phyloP scores from a whole-genome alignment of 2,113 vertebrate species.

The Eulacestoma nigropectus region DNA sequence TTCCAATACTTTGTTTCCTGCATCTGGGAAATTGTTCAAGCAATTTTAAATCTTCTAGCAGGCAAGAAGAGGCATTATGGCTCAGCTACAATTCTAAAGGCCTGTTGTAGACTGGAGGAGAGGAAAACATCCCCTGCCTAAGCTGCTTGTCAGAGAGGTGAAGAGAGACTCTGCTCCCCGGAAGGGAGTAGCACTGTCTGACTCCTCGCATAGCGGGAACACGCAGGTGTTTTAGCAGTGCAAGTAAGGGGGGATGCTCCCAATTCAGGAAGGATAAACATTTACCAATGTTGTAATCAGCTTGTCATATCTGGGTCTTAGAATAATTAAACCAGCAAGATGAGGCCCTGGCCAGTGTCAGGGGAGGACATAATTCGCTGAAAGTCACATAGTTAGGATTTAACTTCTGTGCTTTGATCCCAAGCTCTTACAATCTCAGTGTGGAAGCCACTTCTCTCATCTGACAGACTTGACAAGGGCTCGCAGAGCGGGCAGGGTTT shows the following conservation, averaged over 20 bases:
- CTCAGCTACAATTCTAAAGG: not conserved
- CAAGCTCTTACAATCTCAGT: not conserved
- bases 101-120: not conserved
- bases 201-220: not conserved
- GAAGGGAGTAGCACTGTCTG: not conserved
- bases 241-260: not conserved
- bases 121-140: not conserved
- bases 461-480: not conserved
- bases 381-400: slow-evolving; percentile 6
- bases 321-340: slow-evolving; percentile 52
- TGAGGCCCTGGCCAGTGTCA: not conserved
- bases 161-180: not conserved
- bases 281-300: not conserved
- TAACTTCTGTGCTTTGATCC: not conserved
- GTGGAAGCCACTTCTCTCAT: not conserved
- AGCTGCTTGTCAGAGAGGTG: not conserved
- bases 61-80: not conserved
- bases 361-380: not conserved
- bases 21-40: not conserved
- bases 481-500: not conserved
- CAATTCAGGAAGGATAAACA: not conserved
- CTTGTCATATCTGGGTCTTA: not conserved
- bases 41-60: not conserved
- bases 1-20: not conserved
- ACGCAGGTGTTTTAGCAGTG: accelerated